Base-by-base conservation (phyloP, 2,888 invertebrate species). In the Ormyrus nitidulus region DNA sequence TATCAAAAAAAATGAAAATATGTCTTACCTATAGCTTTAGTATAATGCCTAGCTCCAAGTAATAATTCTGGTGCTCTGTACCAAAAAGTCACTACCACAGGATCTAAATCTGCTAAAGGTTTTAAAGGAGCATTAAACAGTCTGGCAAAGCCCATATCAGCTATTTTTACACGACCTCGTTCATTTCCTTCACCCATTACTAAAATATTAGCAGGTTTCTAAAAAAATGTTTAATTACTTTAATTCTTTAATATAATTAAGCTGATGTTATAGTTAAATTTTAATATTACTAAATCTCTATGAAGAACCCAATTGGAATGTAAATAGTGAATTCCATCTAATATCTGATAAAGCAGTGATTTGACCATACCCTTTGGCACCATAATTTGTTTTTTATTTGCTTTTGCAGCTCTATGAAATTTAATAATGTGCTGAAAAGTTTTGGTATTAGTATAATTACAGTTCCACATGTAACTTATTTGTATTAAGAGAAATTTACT, bases 11-110 rank as follows among this genome's bases (percentile, higher is more conserved):
- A 69, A 69, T 79, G 62, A 44, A 58, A 13, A 69, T 69, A 59
- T 66, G 19, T 19, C 19, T 62, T 92, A 96, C 97, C 97, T 87
- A 99, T 99, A 81, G 98, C 99, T 92, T 99, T 99, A 5, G 99
- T 99, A 88, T 99, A 99, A 93, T 99, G 99, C 80, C 99, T 94
- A 51, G 99, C 98, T 34, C 97, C 99, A 46, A 99, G 92, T 69
- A 99, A 91, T 78, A 99, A 91, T 91, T 99, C 99, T 0, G 99
- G 99, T 2, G 99, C 99, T 88, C 99, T 93, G 91, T 99, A 99
- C 99, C 99, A 99, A 92, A 99, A 99, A 84, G 99, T 99, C 3
- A 99, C 99, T 62, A 99, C 99, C 2, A 99, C 99, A 6, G 99
- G 99, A 92, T 99, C 99, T 84, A 99, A 92, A 91, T 99, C 99